Conservation (phyloP, 1,140 invertebrate species). For the Asobara japonica region DNA sequence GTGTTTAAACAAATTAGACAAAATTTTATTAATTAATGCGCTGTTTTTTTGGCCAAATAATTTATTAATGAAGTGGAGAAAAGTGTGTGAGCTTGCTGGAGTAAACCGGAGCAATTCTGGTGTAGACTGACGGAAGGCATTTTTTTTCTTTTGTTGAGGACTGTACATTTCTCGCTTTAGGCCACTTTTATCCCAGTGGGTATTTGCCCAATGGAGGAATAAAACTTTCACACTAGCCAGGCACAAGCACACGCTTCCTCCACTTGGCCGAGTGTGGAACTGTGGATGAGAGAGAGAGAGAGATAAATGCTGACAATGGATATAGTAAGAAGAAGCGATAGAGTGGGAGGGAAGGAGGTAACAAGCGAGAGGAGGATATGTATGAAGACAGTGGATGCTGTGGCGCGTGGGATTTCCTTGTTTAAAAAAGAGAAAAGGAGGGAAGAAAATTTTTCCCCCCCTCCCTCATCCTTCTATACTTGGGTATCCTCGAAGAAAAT, state of each 20-base stretch:
- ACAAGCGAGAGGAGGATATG: background rate
- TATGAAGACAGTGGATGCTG: background rate
- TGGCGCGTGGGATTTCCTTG: conserved; percentile 14
- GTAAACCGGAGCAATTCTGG: background rate
- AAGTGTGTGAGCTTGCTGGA: background rate
- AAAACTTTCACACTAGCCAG: conserved; percentile 35
- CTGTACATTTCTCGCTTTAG: conserved; percentile 24
- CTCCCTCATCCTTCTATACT: background rate
- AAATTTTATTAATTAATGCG: background rate
- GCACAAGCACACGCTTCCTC: conserved; percentile 8
- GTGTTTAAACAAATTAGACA: too few species aligned
- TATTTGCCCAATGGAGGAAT: conserved; percentile 37
- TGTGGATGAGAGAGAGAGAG: conserved; percentile 19
- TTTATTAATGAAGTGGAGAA: background rate
- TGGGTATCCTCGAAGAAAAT: conserved; percentile 24
- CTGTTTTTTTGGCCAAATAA: background rate
- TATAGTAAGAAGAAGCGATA: background rate
- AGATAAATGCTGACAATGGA: background rate
- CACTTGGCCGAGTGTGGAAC: background rate
- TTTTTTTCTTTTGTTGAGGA: conserved; percentile 4
- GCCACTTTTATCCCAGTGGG: conserved; percentile 32
- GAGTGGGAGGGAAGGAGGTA: background rate
- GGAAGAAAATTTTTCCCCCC: background rate
- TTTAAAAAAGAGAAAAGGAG: conserved; percentile 22
- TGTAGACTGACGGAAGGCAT: background rate